These are phyloP conservation scores for Ochropleura leucogaster DNA, from an alignment of 2,888 invertebrate species.

Conservation along the genomic window DNA sequence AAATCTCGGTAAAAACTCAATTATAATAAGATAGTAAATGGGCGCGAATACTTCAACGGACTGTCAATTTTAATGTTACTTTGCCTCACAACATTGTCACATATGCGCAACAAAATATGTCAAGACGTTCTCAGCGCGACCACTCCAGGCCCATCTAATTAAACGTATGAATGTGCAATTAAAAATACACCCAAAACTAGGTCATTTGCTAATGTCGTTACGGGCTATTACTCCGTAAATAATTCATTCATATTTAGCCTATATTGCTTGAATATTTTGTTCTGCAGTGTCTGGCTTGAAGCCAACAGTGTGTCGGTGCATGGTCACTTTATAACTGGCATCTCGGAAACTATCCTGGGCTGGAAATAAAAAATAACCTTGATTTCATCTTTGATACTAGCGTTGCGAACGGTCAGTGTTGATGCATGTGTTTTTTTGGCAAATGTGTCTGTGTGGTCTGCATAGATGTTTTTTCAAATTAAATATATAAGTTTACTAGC, in stretches of 20 bases:
- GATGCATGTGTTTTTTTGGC: conserved; percentile 9
- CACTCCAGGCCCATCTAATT: conserved; percentile 15
- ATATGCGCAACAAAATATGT: not conserved
- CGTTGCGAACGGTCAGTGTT: conserved; percentile 45
- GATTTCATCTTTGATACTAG: conserved; percentile 53
- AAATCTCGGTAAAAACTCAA: too few relatives aligned
- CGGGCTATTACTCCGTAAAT: conserved; percentile 62
- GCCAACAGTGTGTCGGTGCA: conserved; percentile 72
- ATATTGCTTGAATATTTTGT: conserved; percentile 70
- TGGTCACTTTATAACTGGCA: conserved; percentile 62
- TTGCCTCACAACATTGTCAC: not conserved
- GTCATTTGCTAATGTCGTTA: conserved; percentile 62
- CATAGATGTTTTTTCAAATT: not conserved
- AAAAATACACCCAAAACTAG: conserved; percentile 55
- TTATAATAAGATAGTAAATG: too few relatives aligned
- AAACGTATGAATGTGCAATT: conserved; percentile 37
- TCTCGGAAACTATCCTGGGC: conserved; percentile 61
- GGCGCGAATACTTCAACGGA: too few relatives aligned
- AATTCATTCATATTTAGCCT: conserved; percentile 69
- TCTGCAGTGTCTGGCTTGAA: conserved; percentile 72
- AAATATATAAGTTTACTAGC: too few relatives aligned
- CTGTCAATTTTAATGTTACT: too few relatives aligned
- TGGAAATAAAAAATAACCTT: conserved; percentile 67
- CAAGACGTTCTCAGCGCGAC: not conserved
- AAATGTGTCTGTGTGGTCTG: not conserved